Evolutionary conservation across 2,797 vertebrate species (phyloP), one percentile per base, ranked within the genome.

Genomic region (Crenuchus spilurus): DNA sequence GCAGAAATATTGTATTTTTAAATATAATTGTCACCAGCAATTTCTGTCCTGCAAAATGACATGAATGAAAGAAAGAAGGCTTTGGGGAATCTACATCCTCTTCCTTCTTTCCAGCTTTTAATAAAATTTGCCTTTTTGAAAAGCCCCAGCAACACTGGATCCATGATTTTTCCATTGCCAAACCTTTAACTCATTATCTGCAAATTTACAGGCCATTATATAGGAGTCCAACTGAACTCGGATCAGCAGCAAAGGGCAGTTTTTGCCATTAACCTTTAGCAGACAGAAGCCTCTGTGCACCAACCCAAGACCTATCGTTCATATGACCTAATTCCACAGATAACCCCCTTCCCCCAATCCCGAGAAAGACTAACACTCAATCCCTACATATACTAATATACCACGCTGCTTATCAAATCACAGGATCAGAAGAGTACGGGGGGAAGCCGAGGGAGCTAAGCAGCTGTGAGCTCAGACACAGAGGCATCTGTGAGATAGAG

Each of bases 241-340:
- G 39, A 51, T 51, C 33, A 42, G 10, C 55, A 63, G 39, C 33
- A 64, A 64, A 71, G 39, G 10, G n/a, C 22, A 72, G 31, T 31
- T 55, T 22, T 51, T 41, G 22, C 39, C 54, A 54, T 35, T 55
- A 58, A 8, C 6, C 39, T 39, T 68, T 41, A 49, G 41, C 39
- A 58, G 73, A 75, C 24, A 4, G 13, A 74, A 48, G 20, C 42
- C 69, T 64, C 63, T 42, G 28, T 64, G 48, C 60, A 52, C 35
- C 44, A 52, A 64, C 26, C 31, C 37, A 22, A 75, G 14, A 67
- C 48, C 63, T n/a, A 46, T 42, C n/a, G 33, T 49, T 42, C 67
- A 33, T 67, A 51, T 67, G 77, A 75, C 67, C 72, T 44, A 75
- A 75, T 79, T 75, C 55, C 69, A 54, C 54, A 71, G 48, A 74